Base-by-base conservation (phyloP, 2,888 invertebrate species). In the Drosophila mimica region DNA sequence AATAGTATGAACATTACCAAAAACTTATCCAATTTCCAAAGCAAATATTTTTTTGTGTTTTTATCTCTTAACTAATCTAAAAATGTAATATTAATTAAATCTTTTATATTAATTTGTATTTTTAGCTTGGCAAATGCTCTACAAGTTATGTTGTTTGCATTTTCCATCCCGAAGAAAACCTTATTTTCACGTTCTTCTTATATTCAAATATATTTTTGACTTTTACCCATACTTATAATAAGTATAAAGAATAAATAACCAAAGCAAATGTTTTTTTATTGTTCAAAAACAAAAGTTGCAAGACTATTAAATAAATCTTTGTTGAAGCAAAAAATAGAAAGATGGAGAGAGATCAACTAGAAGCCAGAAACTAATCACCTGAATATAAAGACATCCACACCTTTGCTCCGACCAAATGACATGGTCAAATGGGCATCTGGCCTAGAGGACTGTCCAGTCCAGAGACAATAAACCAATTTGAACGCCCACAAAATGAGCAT, bases 401-500 rank as follows among this genome's bases (percentile, higher is more conserved):
- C 77, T 80, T 69, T 62, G 65, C 63, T 66, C 64, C n/a, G 73
- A 49, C 67, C 74, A 71, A 58, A 80, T 62, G 76, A 51, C 40
- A 46, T 67, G 57, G 67, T 62, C 74, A 61, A 65, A 33, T 51
- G 46, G 31, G 34, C 54, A 64, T 62, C 40, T 62, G 40, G 61
- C 57, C 56, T 20, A n/a, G 36, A 63, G 74, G 76, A 82, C 78
- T 62, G 71, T 60, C 43, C 31, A 69, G 69, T 25, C 69, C 28
- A 53, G 68, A 51, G 71, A 89, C 91, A 91, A 91, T 87, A 74
- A 81, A 73, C 73, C 82, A 74, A 84, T 91, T 88, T 89, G 69
- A 81, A 91, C 92, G 91, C 91, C 92, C 92, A 91, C 90, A 92
- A 91, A 92, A 92, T 92, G 91, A 91, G 91, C 91, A 88, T 93